Base-by-base conservation (phyloP, 2,888 invertebrate genomes). In the Eristalinus sepulchralis region DNA sequence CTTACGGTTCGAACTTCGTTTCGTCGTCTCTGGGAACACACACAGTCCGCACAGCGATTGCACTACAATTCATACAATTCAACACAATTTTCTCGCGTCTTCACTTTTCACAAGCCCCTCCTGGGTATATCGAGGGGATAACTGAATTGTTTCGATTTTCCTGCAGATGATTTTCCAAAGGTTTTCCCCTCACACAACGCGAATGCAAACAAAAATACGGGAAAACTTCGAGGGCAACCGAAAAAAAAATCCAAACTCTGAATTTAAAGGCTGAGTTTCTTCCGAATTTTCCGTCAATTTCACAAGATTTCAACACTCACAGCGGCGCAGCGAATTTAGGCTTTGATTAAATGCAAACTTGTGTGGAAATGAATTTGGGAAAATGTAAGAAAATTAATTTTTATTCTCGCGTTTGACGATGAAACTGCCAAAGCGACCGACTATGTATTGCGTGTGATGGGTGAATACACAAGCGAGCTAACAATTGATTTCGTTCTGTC, bases 371-470 rank as follows among this genome's bases (percentile, higher is more conserved):
- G 34, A n/a, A 22, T 20, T 13, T 20, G n/a, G 9, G 10, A 20
- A n/a, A 31, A 9, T n/a, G 8, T 8, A 5, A 33, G 39, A 57
- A 36, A 39, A 71, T 67, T 31, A 13, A 9, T 24, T 71, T 31
- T 55, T 53, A 34, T 31, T 20, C 20, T 39, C 47, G 47, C 47
- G 8, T 71, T 70, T 47, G 33, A 33, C 64, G 72, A 82, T 27
- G 60, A 33, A 27, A 67, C 53, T 47, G 47, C 62, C 73, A 64
- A 47, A 64, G 53, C 55, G 47, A 68, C 20, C 76, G 27, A 80
- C 81, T 84, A 75, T 47, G 47, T 47, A 47, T 47, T 47, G 47
- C 76, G 76, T 63, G 72, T 68, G 71, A 60, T 70, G 36, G 70
- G 34, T 71, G 24, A 47, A 17, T 22, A 60, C 34, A 77, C 80